Evolutionary conservation across 2,888 invertebrate species (phyloP), one percentile per base, ranked within the genome.

Genomic region (Monoplex corrugatus): DNA sequence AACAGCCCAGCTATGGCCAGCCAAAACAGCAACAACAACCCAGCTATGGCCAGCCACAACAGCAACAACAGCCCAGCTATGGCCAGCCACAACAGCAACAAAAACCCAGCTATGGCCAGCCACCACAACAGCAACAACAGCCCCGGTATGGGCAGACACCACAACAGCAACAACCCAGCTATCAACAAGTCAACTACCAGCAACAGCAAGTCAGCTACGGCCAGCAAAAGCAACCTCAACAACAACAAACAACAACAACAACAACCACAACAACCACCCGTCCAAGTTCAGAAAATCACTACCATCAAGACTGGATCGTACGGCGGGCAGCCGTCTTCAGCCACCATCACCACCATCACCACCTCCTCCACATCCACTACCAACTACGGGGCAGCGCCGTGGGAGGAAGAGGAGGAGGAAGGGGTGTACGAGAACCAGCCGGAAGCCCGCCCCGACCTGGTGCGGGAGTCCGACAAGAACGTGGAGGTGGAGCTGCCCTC

Each of bases 401-500:
- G 88, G 87, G 88, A 90, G 45, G 83, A 90, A 35, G 89, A 89
- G 43, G 90, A 91, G 19, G 92, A 91, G 40, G 92, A 92, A 85
- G 92, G 92, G 19, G 87, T 92, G 8, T 91, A 91, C 88, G 92
- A 92, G 63, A 92, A 90, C 84, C 82, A 90, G 72, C 92, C 92
- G 0, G 89, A 90, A n/a, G 72, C 63, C 10, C 89, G 92, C 44
- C 89, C 88, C 16, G 92, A 92, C 0, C 92, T 92, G 1, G 96
- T 97, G 32, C 95, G 97, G 80, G 96, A 95, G 89, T 89, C 92
- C 8, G 96, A 95, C 85, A 32, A 13, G 78, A 89, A 91, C 45
- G 86, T 90, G 19, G 91, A 92, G 43, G 92, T 92, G 19, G 94
- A 93, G 38, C 94, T 93, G 94, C 96, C 95, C 90, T 95, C 94